A percentile compares a stretch with the other conserved stretches of the same genome.
Conservation (phyloP, 2,888 invertebrate genomes). For the Aquatica leii region DNA sequence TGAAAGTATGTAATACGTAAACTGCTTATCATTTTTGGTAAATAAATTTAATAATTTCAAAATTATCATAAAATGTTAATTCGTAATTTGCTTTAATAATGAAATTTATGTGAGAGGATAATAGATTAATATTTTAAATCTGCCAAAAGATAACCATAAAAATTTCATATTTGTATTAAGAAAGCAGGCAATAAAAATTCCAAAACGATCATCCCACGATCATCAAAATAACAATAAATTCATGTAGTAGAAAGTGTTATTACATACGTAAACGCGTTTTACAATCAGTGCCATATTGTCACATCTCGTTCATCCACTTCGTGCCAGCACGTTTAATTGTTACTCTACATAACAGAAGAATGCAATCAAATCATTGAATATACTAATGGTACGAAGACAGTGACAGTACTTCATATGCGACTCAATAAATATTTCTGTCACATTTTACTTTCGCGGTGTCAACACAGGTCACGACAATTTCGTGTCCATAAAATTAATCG, state of each 20-base stretch:
- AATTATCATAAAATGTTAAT: no score
- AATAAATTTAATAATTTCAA: no score
- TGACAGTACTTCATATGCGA: background rate
- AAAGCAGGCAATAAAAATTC: constrained; percentile 6
- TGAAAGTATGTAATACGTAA: no score
- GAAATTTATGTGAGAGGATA: no score
- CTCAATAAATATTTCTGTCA: constrained; percentile 3
- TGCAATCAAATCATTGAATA: background rate
- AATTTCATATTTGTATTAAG: background rate
- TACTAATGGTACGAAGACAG: no score
- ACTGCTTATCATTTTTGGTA: no score
- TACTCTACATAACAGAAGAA: background rate
- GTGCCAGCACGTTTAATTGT: no score
- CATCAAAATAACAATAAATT: constrained; percentile 4
- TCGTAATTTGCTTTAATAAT: no score
- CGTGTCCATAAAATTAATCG: no score
- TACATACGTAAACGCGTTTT: constrained; percentile 1
- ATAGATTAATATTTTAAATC: no score
- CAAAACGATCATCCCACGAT: constrained; percentile 6
- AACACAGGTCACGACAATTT: background rate
- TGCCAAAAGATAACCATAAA: no score
- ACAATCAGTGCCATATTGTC: background rate
- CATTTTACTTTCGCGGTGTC: constrained; percentile 1
- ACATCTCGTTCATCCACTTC: no score
- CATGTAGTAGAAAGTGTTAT: constrained; percentile 7